Conservation (phyloP, 2,113 vertebrate species). For the Bos taurus region DNA sequence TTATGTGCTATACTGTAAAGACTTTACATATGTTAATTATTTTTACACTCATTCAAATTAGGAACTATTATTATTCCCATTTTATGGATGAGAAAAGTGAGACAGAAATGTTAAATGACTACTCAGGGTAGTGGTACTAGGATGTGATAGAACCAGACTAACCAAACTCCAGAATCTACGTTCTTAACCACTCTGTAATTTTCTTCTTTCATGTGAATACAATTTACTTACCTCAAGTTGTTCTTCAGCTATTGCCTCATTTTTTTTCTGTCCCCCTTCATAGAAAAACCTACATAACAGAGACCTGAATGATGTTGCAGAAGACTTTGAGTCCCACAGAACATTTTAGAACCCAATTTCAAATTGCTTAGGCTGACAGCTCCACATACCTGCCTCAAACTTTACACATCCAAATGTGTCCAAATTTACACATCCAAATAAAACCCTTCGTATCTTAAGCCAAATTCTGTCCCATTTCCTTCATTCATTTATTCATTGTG, state of each 20-base stretch:
- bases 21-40: neutral
- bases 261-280: neutral
- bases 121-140: neutral
- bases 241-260: neutral
- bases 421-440: neutral
- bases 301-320: neutral
- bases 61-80: neutral
- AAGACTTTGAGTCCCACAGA: neutral
- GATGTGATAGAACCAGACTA: neutral
- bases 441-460: neutral
- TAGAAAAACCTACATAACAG: neutral
- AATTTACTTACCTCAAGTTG: neutral
- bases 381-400: neutral
- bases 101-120: neutral
- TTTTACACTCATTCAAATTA: neutral
- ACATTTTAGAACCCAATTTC: rapidly evolving
- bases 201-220: neutral
- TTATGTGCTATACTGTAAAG: neutral
- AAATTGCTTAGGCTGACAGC: neutral
- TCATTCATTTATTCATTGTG: neutral
- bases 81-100: neutral
- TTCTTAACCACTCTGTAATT: neutral
- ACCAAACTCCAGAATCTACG: neutral
- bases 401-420: neutral
- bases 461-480: neutral